Evolutionary conservation across 1,140 invertebrate species (phyloP).

Genomic region (Camponotus floridanus): DNA sequence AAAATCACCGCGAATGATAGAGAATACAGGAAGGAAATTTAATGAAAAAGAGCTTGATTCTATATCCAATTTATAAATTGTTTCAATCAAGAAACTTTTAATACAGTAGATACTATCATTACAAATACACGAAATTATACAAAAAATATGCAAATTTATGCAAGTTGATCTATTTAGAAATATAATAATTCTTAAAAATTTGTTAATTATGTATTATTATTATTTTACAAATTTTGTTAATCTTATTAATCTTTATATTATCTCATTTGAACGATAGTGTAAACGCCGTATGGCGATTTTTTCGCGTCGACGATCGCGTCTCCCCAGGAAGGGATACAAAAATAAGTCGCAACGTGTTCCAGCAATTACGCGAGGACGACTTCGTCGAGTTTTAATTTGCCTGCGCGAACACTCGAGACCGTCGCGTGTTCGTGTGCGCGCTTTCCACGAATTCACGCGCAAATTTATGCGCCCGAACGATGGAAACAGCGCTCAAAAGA

Average conservation of each 20-base stretch:
- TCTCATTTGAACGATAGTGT: constrained; percentile 44
- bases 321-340: constrained; percentile 64
- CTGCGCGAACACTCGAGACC: constrained; percentile 48
- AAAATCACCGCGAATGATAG: background rate
- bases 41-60: background rate
- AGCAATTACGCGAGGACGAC: constrained; percentile 74
- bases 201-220: background rate
- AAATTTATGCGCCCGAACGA: constrained; percentile 72
- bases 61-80: background rate
- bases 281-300: constrained; percentile 50
- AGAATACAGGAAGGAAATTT: background rate
- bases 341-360: constrained; percentile 70
- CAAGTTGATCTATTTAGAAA: too few relatives aligned
- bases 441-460: constrained; percentile 69
- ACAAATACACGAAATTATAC: background rate
- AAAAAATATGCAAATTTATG: background rate
- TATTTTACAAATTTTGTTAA: background rate
- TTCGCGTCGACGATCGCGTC: constrained; percentile 48
- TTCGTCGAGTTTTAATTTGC: constrained; percentile 75
- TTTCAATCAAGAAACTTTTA: background rate
- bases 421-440: constrained; percentile 23
- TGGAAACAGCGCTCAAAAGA: constrained; percentile 61
- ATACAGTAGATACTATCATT: background rate
- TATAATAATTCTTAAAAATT: background rate
- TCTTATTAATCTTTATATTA: background rate